phyloP scores from a whole-genome alignment of 2,888 invertebrate genomes.

The Nomada ruficornis region DNA sequence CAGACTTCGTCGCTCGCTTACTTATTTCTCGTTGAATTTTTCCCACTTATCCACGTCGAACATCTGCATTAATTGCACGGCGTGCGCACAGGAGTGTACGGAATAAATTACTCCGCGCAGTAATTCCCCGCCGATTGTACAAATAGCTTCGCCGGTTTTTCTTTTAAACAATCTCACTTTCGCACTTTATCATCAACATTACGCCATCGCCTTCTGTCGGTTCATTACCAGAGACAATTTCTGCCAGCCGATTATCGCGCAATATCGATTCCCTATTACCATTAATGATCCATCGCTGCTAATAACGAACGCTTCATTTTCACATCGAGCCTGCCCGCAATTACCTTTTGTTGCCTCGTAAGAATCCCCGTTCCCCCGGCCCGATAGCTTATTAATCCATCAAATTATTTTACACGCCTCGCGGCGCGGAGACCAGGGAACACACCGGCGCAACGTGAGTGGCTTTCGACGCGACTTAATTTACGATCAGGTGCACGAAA shows the following conservation, averaged over 20 bases:
- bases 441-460: neutral
- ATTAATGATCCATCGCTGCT: neutral
- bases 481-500: neutral
- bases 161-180: neutral
- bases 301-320: neutral
- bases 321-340: neutral
- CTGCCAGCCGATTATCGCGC: neutral
- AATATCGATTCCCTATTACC: neutral
- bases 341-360: neutral
- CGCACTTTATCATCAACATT: neutral
- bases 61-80: neutral
- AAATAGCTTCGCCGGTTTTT: neutral
- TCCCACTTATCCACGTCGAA: neutral
- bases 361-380: neutral
- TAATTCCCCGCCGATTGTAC: too few relatives aligned
- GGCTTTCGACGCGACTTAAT: neutral
- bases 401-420: neutral
- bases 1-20: neutral
- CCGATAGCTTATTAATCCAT: neutral
- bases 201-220: neutral
- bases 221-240: neutral
- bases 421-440: too few relatives aligned
- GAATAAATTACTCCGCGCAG: conserved; percentile 1
- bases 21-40: conserved; percentile 7
- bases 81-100: too few relatives aligned